phyloP scores from a whole-genome alignment of 2,888 invertebrate species.

The Folsomia candida region DNA sequence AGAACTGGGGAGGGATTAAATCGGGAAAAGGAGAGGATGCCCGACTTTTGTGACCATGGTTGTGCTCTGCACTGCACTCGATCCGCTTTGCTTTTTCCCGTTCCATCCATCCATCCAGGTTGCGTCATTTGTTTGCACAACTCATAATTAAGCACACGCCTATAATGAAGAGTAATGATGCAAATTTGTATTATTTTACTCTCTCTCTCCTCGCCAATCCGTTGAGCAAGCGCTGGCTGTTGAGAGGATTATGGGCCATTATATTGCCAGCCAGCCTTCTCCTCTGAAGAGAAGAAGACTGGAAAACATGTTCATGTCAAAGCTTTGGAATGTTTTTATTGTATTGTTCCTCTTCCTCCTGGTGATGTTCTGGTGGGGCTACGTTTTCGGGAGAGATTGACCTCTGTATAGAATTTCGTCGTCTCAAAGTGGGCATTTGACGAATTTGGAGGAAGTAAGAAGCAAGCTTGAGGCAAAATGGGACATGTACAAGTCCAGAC shows the following conservation, averaged over 20 bases:
- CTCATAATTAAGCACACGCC: not conserved
- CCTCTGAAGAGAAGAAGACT: too few species aligned
- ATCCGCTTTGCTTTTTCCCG: too few species aligned
- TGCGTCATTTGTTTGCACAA: constrained; percentile 2
- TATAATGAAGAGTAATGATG: constrained; percentile 1
- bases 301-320: not conserved
- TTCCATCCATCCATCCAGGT: too few species aligned
- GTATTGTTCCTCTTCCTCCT: too few species aligned
- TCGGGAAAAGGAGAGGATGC: too few species aligned
- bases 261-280: not conserved
- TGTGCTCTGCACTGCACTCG: too few species aligned
- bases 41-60: too few species aligned
- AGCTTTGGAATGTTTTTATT: not conserved
- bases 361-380: too few species aligned
- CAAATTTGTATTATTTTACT: constrained; percentile 3
- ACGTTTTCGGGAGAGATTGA: not conserved
- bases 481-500: too few species aligned
- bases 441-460: too few species aligned
- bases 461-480: too few species aligned
- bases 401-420: not conserved
- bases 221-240: not conserved
- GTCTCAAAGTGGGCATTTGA: not conserved
- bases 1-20: too few species aligned
- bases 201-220: not conserved
- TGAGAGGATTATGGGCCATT: not conserved